Base-by-base conservation (phyloP, 2,113 vertebrate genomes). In the Phocoena sinus region DNA sequence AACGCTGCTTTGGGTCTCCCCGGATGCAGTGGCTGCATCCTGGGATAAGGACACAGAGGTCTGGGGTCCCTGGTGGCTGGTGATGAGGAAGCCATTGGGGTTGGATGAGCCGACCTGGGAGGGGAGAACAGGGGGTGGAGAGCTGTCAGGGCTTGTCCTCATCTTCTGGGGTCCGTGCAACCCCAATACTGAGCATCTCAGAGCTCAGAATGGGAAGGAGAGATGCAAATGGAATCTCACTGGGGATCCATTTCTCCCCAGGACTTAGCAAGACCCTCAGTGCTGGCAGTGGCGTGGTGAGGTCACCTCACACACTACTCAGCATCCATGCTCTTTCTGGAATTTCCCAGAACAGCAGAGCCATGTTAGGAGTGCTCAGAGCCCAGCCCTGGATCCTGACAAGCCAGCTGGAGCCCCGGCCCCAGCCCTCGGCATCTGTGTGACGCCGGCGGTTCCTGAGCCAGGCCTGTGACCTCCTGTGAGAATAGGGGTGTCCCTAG, bases 401-500 rank as follows among this genome's bases (percentile, higher is more conserved):
- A 0, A 10, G 6, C 20, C 25, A 3, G 36, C 4, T 31, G 62
- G n/a, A 4, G 25, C 8, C 53, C 50, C 0, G 0, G 2, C 44
- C 36, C 38, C 38, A 11, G 8, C 8, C 3, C n/a, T 3, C 0
- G 0, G n/a, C 6, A 0, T n/a, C 68, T 6, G 1, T 5, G 18
- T 33, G 38, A 47, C 8, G 33, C 73, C 13, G 23, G 36, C 1
- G 0, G 8, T 17, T 18, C 31, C 13, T 0, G 7, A 36, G 15
- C 33, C 50, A 31, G 74, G 56, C 44, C 10, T 68, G 47, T 4
- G 2, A 23, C 60, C 58, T 28, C 3, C 10, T 28, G 31, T 20
- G 38, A 93, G 21, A 70, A 21, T 0, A n/a, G 1, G 26, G 20
- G 0, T 14, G 1, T 41, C 17, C 5, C 50, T 12, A 21, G 50